phyloP scores from a whole-genome alignment of 2,113 vertebrate species.

The Ophthalmolycus amberensis region DNA sequence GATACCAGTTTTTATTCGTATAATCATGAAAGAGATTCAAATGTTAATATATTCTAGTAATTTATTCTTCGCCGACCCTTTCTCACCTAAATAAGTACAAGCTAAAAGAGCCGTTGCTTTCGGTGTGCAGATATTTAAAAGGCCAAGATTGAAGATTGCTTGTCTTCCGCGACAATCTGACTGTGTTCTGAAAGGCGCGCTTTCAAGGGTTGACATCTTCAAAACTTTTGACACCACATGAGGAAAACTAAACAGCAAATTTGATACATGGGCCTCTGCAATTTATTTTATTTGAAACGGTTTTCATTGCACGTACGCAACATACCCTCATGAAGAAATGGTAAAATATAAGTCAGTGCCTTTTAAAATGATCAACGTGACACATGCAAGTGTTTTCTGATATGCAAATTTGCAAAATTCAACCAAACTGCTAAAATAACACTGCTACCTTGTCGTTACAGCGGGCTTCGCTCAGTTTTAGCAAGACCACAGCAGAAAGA shows the following conservation, averaged over 20 bases:
- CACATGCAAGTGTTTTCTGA: background rate
- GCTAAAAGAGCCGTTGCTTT: constrained; percentile 32
- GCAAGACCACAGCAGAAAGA: too few species aligned
- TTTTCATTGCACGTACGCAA: background rate
- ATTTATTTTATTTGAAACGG: background rate
- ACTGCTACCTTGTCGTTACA: too few species aligned
- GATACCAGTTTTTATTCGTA: background rate
- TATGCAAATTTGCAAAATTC: background rate
- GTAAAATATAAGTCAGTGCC: background rate
- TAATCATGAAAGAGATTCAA: background rate
- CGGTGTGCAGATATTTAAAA: constrained; percentile 34
- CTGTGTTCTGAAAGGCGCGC: constrained; percentile 36
- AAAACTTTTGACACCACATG: constrained; percentile 39
- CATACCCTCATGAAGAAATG: background rate
- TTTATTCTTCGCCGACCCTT: constrained; percentile 19
- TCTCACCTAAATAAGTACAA: background rate
- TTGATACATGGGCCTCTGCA: background rate
- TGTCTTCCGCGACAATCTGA: constrained; percentile 10
- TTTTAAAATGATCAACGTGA: background rate
- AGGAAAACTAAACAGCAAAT: constrained; percentile 12
- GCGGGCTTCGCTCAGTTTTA: too few species aligned
- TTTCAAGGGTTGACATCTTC: constrained; percentile 30
- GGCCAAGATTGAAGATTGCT: constrained; percentile 28
- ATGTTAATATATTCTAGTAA: background rate
- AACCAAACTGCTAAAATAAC: too few species aligned